These are phyloP conservation scores for Acleris laterana DNA, from an alignment of 2,888 invertebrate species.

Conservation along the genomic window DNA sequence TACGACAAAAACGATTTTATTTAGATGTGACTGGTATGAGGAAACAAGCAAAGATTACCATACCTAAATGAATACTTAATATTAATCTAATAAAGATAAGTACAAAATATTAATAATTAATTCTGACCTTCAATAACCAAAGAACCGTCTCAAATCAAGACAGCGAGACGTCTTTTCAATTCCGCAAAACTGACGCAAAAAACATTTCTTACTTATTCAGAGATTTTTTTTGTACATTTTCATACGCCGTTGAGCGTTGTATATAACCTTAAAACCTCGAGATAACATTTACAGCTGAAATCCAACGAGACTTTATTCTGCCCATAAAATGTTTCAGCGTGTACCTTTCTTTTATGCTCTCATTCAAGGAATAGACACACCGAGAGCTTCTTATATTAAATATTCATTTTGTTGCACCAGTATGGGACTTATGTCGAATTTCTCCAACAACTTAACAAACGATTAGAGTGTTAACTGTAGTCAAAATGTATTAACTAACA, in stretches of 20 bases:
- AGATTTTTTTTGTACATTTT: background rate
- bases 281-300: constrained; percentile 33
- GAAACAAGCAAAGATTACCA: too few species aligned
- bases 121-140: background rate
- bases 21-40: too few species aligned
- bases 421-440: too few species aligned
- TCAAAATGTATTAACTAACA: too few species aligned
- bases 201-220: background rate
- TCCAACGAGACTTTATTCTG: constrained; percentile 42
- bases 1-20: too few species aligned
- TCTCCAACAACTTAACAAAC: too few species aligned
- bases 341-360: constrained; percentile 25
- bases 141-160: background rate
- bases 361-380: background rate
- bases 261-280: constrained; percentile 18
- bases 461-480: too few species aligned
- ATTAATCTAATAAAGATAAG: background rate
- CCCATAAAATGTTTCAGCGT: constrained; percentile 44
- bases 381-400: background rate
- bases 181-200: background rate
- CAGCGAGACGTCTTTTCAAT: background rate
- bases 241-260: background rate
- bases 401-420: too few species aligned
- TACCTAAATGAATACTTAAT: too few species aligned
- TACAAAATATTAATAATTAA: background rate